phyloP scores from a whole-genome alignment of 2,113 vertebrate genomes.

The Pollimyrus isidori region DNA sequence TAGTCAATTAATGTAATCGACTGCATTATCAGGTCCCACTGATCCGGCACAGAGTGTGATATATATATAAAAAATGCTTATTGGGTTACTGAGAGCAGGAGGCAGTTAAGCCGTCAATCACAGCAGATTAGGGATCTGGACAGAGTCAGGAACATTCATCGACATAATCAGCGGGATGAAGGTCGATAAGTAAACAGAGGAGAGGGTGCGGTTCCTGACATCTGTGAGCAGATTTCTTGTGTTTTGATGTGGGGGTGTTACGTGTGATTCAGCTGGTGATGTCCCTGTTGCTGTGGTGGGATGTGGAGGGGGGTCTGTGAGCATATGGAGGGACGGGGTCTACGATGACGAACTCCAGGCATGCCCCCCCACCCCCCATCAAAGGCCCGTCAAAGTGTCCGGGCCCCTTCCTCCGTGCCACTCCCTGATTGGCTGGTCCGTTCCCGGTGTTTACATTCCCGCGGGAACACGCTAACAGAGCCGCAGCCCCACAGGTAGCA shows the following conservation, averaged over 20 bases:
- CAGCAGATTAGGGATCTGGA: not conserved
- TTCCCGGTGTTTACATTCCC: constrained; percentile 61
- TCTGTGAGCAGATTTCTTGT: not conserved
- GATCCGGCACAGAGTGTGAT: not conserved
- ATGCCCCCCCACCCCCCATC: constrained; percentile 33
- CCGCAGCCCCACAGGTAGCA: constrained; percentile 48
- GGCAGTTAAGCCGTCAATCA: not conserved
- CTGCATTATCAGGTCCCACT: not conserved
- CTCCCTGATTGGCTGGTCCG: constrained; percentile 31
- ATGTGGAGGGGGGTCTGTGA: not conserved
- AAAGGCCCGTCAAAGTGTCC: constrained; percentile 53
- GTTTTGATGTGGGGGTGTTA: not conserved
- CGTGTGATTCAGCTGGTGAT: not conserved
- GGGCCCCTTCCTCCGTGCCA: constrained; percentile 31
- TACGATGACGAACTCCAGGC: constrained; percentile 56
- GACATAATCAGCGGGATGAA: not conserved
- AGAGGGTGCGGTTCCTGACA: not conserved
- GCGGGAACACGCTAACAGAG: constrained; percentile 53
- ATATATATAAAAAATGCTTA: not conserved
- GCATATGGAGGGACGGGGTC: not conserved
- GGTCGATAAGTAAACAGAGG: not conserved
- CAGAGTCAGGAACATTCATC: too few species aligned
- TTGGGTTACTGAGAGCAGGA: not conserved
- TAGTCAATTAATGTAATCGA: not conserved
- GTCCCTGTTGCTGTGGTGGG: not conserved